These are phyloP conservation scores for Neoaliturus tenellus DNA, from an alignment of 2,888 invertebrate species.

Conservation along the genomic window DNA sequence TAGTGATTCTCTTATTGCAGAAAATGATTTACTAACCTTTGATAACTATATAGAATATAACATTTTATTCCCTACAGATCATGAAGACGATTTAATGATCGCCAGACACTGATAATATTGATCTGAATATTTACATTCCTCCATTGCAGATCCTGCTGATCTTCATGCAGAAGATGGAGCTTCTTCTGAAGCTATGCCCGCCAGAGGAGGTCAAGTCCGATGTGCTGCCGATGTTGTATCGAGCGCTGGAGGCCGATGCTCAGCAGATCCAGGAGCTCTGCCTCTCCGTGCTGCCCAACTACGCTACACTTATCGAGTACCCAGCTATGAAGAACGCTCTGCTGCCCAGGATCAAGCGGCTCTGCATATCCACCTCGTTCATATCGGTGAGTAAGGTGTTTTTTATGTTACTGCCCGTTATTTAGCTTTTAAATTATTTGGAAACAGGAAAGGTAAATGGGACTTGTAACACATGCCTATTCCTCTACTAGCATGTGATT, in stretches of 20 bases:
- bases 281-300: constrained; percentile 91
- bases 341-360: constrained; percentile 92
- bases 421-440: no score
- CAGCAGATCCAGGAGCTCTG: constrained; percentile 95
- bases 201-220: constrained; percentile 92
- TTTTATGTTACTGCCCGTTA: no score
- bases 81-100: no score
- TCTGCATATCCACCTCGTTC: constrained; percentile 88
- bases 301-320: constrained; percentile 93
- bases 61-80: no score
- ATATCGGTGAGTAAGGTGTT: constrained; percentile 78
- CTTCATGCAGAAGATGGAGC: constrained; percentile 96
- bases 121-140: no score
- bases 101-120: no score
- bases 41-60: no score
- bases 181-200: constrained; percentile 92
- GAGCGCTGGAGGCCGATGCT: constrained; percentile 91
- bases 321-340: constrained; percentile 97
- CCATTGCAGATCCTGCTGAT: constrained; percentile 88
- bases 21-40: no score
- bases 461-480: no score
- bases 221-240: constrained; percentile 93
- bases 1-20: no score
- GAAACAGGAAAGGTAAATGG: no score
- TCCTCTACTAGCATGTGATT: no score